Base-by-base conservation (phyloP, 2,797 vertebrate species). In the Chromis chromis region DNA sequence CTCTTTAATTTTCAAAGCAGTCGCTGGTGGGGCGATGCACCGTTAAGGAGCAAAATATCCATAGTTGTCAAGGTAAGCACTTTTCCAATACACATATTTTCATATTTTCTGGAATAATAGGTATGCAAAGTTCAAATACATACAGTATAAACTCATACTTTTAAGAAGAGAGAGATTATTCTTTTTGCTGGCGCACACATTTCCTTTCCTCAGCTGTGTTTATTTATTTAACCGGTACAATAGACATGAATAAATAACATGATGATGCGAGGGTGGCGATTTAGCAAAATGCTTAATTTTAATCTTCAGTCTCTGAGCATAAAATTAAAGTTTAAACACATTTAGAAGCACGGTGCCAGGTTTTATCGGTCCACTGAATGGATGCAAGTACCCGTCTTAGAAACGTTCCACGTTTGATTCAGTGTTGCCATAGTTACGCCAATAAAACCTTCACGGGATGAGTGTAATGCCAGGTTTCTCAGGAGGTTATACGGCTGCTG, bases 61-160 rank as follows among this genome's bases (percentile, higher is more conserved):
- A 21, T 44, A 79, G 68, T 72, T 71, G 39, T 68, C 46, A 54
- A 67, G 36, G 2, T 33, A 33, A 64, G 57, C 49, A 4, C 27
- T 61, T 74, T 28, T 40, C n/a, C 24, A 10, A 42, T 55, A 69
- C 3, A 39, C 11, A 16, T 27, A 44, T 69, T 17, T 67, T 33
- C 36, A n/a, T 63, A 36, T 22, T 39, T 28, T 57, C 22, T 55
- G 3, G 33, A 68, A 28, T 48, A 48, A 40, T 19, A 21, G 46
- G 21, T 17, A n/a, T 31, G 1, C 31, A 59, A 59, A n/a, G 25
- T 53, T 4, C 9, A 21, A 49, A n/a, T 22, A 21, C 11, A 48
- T n/a, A n/a, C n/a, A n/a, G n/a, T 21, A 17, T 53, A 50, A 52
- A 11, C 14, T 48, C 3, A 54, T 6, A 49, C 3, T 28, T 10